phyloP scores from a whole-genome alignment of 1,140 invertebrate species.

The Campoletis sonorensis region DNA sequence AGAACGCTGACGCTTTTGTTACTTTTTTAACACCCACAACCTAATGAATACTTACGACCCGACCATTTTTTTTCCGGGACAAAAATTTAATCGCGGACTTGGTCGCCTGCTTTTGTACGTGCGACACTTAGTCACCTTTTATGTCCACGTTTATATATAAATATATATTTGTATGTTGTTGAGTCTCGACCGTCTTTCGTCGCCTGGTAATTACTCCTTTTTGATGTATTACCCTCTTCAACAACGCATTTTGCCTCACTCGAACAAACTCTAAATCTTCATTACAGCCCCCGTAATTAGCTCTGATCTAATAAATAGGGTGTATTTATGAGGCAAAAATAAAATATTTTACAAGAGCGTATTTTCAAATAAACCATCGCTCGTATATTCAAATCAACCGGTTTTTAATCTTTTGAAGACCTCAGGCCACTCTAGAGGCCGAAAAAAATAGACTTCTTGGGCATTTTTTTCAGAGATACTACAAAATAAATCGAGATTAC shows the following conservation, averaged over 20 bases:
- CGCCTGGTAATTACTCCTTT: conserved; percentile 21
- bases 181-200: neutral
- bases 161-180: neutral
- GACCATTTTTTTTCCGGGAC: neutral
- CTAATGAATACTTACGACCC: conserved; percentile 32
- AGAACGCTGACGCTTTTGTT: neutral
- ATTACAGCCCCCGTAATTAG: neutral
- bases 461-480: too few relatives aligned
- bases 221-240: conserved; percentile 1
- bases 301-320: neutral
- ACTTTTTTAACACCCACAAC: conserved; percentile 6
- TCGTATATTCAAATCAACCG: too few relatives aligned
- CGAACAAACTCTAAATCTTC: neutral
- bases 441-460: too few relatives aligned
- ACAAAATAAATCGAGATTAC: too few relatives aligned
- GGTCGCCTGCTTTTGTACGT: neutral
- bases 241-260: conserved; percentile 12
- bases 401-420: too few relatives aligned
- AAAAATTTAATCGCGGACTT: conserved; percentile 22
- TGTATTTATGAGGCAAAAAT: too few relatives aligned
- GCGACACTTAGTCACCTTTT: neutral
- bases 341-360: too few relatives aligned
- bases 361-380: too few relatives aligned
- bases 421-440: too few relatives aligned
- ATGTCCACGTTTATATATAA: neutral